Evolutionary conservation across 2,113 vertebrate genomes (phyloP).

Genomic region (Cygnus atratus): DNA sequence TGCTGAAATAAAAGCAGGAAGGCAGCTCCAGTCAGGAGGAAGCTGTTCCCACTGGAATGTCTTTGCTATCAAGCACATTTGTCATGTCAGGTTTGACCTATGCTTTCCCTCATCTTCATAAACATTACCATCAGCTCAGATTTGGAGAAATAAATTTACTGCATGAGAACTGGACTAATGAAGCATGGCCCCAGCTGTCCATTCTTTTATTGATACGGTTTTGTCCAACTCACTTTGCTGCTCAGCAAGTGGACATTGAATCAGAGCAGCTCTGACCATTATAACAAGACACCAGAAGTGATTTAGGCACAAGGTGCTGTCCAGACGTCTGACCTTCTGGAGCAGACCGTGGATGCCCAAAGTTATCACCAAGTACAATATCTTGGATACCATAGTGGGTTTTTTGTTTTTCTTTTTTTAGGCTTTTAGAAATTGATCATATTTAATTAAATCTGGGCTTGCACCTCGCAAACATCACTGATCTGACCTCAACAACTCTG

Average conservation of each 20-base stretch:
- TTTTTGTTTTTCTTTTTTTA: neutral
- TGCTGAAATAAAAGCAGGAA: neutral
- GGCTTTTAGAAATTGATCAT: neutral
- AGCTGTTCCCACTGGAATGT: neutral
- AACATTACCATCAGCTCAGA: neutral
- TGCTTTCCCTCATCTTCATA: neutral
- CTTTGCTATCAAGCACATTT: accelerated
- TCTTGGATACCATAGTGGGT: neutral
- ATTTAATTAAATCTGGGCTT: neutral
- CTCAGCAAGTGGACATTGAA: accelerated
- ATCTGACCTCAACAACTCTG: neutral
- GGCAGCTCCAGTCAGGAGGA: neutral
- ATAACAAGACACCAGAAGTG: neutral
- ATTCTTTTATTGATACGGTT: neutral
- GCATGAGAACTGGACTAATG: neutral
- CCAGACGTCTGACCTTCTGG: too few relatives aligned
- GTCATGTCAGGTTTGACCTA: neutral
- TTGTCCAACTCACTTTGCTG: neutral
- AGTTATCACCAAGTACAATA: too few relatives aligned
- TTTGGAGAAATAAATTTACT: neutral
- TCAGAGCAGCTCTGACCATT: accelerated
- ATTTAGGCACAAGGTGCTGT: neutral
- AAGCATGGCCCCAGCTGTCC: neutral
- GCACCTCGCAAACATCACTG: accelerated
- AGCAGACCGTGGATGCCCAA: neutral